Evolutionary conservation across 2,113 vertebrate species (phyloP).

Genomic region (Bagarius yarrelli): DNA sequence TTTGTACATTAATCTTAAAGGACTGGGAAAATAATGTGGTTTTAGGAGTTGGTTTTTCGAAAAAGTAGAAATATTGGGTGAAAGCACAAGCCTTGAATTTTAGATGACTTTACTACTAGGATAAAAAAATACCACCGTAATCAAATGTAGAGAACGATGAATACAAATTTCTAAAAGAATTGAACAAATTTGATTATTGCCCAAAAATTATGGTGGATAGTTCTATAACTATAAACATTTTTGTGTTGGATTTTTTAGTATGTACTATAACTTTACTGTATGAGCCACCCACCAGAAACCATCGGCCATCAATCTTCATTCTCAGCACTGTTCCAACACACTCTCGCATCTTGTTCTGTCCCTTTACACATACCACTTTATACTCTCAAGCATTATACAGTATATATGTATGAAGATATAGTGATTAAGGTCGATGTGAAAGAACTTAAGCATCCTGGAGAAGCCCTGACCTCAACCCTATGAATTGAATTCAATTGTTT

Average conservation of each 20-base stretch:
- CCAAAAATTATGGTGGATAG: not conserved
- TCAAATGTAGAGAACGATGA: not conserved
- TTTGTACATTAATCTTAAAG: constrained; percentile 7
- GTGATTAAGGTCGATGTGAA: no score
- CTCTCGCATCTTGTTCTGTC: constrained; percentile 76
- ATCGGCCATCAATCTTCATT: constrained; percentile 71
- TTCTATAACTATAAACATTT: not conserved
- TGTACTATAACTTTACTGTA: not conserved
- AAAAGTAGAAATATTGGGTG: not conserved
- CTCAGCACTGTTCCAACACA: constrained; percentile 65
- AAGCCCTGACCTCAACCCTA: no score
- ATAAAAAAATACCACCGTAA: not conserved
- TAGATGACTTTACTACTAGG: not conserved
- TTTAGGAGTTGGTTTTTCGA: constrained; percentile 2
- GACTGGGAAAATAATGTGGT: no score
- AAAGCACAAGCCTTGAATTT: not conserved
- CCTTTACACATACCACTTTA: constrained; percentile 26
- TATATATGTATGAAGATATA: not conserved
- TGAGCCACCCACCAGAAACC: constrained; percentile 73
- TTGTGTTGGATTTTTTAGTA: no score
- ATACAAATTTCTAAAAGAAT: not conserved
- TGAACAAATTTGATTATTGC: not conserved
- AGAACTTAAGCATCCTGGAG: no score
- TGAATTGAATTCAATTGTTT: not conserved
- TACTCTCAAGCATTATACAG: not conserved